A percentile compares a stretch with the other conserved stretches of the same genome.
phyloP scores from a whole-genome alignment of 2,797 vertebrate species.

The Myotis vivesi region DNA sequence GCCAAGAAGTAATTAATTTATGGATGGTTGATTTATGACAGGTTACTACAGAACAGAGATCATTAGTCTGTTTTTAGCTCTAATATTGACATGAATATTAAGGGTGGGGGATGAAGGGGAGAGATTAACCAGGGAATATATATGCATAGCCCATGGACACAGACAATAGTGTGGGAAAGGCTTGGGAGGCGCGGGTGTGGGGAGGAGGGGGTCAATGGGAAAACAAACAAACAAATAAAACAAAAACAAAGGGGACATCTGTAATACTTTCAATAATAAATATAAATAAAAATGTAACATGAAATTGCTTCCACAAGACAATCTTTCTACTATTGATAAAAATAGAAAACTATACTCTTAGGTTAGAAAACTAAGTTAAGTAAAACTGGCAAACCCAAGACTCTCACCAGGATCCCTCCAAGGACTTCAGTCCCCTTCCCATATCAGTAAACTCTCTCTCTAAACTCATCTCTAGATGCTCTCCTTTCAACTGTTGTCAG shows the following conservation, averaged over 20 bases:
- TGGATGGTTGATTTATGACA: neutral
- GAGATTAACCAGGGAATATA: too few relatives aligned
- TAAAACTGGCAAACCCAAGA: neutral
- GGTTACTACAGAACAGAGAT: neutral
- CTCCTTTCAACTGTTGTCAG: neutral
- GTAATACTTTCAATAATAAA: too few relatives aligned
- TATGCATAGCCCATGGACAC: too few relatives aligned
- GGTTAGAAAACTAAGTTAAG: constrained; percentile 7
- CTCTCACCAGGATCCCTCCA: neutral
- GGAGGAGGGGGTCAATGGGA: too few relatives aligned
- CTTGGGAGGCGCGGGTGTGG: too few relatives aligned
- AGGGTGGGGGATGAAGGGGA: too few relatives aligned
- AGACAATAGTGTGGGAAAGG: too few relatives aligned
- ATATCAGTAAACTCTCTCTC: neutral
- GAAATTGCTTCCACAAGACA: neutral
- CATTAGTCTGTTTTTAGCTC: neutral
- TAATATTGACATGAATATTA: constrained; percentile 2
- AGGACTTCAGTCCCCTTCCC: neutral
- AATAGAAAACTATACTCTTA: neutral
- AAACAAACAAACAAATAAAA: too few relatives aligned
- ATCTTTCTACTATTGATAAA: constrained; percentile 12
- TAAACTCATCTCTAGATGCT: neutral
- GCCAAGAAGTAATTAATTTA: constrained; percentile 10
- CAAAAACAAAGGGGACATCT: too few relatives aligned
- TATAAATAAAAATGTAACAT: neutral